Evolutionary conservation across 2,888 invertebrate species (phyloP).

Genomic region (Monopis laevigella): DNA sequence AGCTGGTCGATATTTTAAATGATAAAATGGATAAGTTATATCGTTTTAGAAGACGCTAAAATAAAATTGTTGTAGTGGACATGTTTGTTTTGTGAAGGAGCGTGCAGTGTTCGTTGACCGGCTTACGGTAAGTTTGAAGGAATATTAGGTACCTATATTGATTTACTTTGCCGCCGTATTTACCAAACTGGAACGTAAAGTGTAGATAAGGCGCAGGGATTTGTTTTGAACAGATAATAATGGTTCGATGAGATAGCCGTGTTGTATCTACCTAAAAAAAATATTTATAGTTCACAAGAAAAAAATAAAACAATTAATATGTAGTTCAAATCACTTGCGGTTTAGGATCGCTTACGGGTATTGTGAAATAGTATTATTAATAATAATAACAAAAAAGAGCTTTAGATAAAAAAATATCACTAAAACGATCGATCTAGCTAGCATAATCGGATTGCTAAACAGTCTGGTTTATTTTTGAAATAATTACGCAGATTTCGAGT

Average conservation of each 20-base stretch:
- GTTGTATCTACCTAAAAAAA: too few relatives aligned
- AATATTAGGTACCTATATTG: constrained; percentile 44
- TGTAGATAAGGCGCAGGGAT: constrained; percentile 43
- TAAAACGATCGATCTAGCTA: too few relatives aligned
- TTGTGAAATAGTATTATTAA: too few relatives aligned
- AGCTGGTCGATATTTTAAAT: constrained; percentile 66
- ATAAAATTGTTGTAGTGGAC: neutral
- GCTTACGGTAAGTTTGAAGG: neutral
- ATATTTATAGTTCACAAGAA: too few relatives aligned
- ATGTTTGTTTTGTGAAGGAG: constrained; percentile 19
- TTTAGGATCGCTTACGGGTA: too few relatives aligned
- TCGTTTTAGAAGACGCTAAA: constrained; percentile 2
- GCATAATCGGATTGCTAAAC: too few relatives aligned
- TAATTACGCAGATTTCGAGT: too few relatives aligned
- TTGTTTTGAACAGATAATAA: constrained; percentile 48
- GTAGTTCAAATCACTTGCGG: too few relatives aligned
- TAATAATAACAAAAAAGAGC: too few relatives aligned
- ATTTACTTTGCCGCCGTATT: constrained; percentile 44
- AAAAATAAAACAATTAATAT: too few relatives aligned
- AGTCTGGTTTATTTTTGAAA: too few relatives aligned
- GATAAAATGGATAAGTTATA: constrained; percentile 55
- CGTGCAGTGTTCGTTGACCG: neutral
- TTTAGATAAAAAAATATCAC: too few relatives aligned
- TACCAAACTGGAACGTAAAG: constrained; percentile 25
- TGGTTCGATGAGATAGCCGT: constrained; percentile 24